phyloP scores from a whole-genome alignment of 2,113 vertebrate species.

The Trematomus loennbergii region DNA sequence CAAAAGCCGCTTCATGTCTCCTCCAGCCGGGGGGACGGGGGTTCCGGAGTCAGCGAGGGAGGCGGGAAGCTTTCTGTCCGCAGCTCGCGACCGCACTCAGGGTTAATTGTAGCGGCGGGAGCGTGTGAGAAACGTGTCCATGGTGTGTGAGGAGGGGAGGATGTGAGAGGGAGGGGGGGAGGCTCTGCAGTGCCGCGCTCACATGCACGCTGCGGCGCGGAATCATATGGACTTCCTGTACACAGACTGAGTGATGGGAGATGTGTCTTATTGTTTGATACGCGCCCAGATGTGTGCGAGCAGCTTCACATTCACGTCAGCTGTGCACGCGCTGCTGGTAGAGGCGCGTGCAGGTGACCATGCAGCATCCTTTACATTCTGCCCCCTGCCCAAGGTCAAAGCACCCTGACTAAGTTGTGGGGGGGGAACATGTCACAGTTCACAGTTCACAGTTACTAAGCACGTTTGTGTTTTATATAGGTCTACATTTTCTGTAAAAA shows the following conservation, averaged over 20 bases:
- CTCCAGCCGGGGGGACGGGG: not conserved
- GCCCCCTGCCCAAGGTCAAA: constrained; percentile 1
- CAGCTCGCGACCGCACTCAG: constrained; percentile 1
- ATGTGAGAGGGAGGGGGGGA: not conserved
- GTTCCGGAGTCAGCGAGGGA: not conserved
- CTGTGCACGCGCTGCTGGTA: not conserved
- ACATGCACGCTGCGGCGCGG: constrained; percentile 3
- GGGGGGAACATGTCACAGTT: not conserved
- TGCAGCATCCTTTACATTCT: too few relatives aligned
- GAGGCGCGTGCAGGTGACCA: too few relatives aligned
- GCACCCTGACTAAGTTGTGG: not conserved
- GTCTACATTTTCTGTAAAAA: too few relatives aligned
- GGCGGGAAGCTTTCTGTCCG: not conserved
- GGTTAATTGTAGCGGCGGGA: constrained; percentile 16
- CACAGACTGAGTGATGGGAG: not conserved
- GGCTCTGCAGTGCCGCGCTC: constrained; percentile 58
- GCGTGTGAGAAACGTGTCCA: constrained; percentile 27
- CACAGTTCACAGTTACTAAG: not conserved
- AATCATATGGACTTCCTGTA: too few relatives aligned
- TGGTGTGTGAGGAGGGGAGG: constrained; percentile 33
- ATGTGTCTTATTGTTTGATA: not conserved
- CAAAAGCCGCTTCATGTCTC: constrained; percentile 31
- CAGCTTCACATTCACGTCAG: not conserved
- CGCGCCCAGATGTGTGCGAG: not conserved
- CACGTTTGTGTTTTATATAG: too few relatives aligned